Evolutionary conservation across 2,888 invertebrate species (phyloP).

Genomic region (Salticus scenicus): DNA sequence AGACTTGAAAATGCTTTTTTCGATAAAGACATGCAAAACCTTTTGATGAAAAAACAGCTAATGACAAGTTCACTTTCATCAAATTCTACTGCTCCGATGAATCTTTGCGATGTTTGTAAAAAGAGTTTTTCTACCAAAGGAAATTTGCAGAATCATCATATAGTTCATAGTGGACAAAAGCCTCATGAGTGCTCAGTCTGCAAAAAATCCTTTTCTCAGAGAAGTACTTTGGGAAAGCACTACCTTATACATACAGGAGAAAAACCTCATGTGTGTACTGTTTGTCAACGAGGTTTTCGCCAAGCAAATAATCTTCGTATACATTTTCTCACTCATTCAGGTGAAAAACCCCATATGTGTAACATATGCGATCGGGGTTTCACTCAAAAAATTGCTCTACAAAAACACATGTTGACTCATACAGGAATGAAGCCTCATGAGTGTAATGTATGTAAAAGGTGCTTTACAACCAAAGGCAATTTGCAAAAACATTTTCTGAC

Average conservation of each 20-base stretch:
- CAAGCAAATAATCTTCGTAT: conserved; percentile 60
- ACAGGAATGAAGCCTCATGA: conserved; percentile 59
- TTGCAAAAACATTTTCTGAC: conserved; percentile 62
- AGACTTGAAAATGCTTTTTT: conserved; percentile 16
- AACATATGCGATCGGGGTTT: conserved; percentile 54
- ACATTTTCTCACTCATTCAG: conserved; percentile 59
- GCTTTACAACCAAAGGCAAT: conserved; percentile 60
- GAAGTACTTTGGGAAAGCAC: conserved; percentile 59
- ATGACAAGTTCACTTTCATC: conserved; percentile 4
- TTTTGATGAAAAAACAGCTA: conserved; percentile 43
- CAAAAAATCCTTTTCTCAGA: conserved; percentile 57
- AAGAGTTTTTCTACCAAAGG: conserved; percentile 63
- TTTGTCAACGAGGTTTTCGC: conserved; percentile 52
- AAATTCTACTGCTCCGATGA: conserved; percentile 33
- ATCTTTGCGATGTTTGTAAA: conserved; percentile 60
- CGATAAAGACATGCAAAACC: conserved; percentile 26
- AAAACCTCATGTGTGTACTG: conserved; percentile 56
- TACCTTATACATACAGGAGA: conserved; percentile 60
- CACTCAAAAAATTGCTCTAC: conserved; percentile 57
- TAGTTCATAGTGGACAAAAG: conserved; percentile 56
- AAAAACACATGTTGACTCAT: conserved; percentile 62
- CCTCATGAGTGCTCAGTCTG: conserved; percentile 61
- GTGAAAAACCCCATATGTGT: conserved; percentile 64
- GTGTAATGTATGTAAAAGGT: conserved; percentile 57
- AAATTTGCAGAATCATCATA: conserved; percentile 57